Percentiles rank a stretch among this genome's conserved stretches.
Conservation (phyloP, 2,797 vertebrate genomes). For the Sebastes ruberrimus region DNA sequence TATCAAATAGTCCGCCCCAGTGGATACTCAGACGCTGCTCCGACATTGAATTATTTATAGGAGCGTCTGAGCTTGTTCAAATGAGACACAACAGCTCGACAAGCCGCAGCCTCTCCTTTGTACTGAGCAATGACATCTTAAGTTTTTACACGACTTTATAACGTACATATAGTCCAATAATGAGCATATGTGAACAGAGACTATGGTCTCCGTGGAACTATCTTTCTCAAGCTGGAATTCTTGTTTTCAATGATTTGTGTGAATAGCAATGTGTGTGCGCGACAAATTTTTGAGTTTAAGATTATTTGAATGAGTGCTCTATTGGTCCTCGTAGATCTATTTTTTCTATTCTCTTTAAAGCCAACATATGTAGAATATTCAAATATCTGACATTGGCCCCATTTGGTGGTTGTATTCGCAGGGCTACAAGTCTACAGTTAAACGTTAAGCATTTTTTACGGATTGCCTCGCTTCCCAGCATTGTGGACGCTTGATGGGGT, state of each 20-base stretch:
- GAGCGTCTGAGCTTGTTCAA: slow-evolving; percentile 70
- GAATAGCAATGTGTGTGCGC: neutral
- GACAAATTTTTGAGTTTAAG: neutral
- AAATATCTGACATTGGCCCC: neutral
- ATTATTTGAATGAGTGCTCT: neutral
- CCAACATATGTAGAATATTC: neutral
- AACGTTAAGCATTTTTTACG: too few relatives aligned
- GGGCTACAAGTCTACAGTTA: rapidly evolving
- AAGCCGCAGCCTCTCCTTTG: slow-evolving; percentile 56
- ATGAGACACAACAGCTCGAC: slow-evolving; percentile 70
- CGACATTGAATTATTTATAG: slow-evolving; percentile 83
- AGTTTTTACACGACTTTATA: neutral
- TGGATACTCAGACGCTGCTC: slow-evolving; percentile 65
- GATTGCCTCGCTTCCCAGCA: too few relatives aligned
- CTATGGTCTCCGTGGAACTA: neutral
- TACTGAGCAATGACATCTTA: slow-evolving; percentile 26
- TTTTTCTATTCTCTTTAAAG: neutral
- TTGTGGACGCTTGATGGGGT: rapidly evolving
- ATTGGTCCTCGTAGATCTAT: neutral
- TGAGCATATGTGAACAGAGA: neutral
- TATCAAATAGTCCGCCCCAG: slow-evolving; percentile 76
- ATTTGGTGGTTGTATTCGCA: neutral
- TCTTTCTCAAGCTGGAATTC: neutral
- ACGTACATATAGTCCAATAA: neutral
- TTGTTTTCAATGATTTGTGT: neutral